A percentile compares a stretch with the other conserved stretches of the same genome.
Conservation (phyloP, 1,140 invertebrate genomes). For the Drosophila orena region DNA sequence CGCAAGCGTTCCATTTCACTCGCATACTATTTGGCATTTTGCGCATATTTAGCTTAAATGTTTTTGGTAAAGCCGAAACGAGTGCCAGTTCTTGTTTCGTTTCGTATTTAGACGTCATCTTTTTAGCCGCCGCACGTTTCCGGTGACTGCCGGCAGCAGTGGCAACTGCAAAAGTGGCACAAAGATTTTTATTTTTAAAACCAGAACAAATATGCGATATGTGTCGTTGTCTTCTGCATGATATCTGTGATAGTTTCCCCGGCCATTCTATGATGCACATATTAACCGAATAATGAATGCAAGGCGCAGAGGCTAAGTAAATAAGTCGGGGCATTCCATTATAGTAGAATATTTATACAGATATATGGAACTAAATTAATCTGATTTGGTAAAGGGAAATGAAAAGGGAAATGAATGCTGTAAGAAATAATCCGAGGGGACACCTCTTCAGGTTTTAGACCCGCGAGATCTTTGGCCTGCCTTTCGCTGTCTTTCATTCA, state of each 20-base stretch:
- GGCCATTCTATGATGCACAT: constrained; percentile 12
- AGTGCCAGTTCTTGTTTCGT: constrained; percentile 19
- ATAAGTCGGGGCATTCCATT: not conserved
- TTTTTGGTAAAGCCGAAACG: constrained; percentile 39
- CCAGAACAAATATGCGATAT: constrained; percentile 72
- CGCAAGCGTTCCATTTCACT: constrained; percentile 41
- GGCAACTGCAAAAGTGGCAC: constrained; percentile 72
- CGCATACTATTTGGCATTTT: constrained; percentile 63
- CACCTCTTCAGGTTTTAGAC: constrained; percentile 40
- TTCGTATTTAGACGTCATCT: constrained; percentile 70
- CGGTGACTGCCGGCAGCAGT: constrained; percentile 58
- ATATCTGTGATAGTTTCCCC: constrained; percentile 45
- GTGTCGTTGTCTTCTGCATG: constrained; percentile 36
- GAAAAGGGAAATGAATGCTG: not conserved
- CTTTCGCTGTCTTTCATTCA: constrained; percentile 38
- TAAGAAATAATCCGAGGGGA: constrained; percentile 9
- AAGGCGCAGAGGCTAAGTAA: constrained; percentile 15
- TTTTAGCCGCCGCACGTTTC: constrained; percentile 64
- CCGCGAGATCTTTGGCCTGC: constrained; percentile 16
- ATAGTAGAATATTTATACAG: not conserved
- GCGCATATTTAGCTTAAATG: constrained; percentile 73
- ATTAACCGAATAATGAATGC: constrained; percentile 23
- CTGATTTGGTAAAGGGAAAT: not conserved
- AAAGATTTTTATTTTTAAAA: constrained; percentile 76
- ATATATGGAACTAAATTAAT: too few species aligned